Base-by-base conservation (phyloP, 2,888 invertebrate genomes). In the Caenorhabditis wallacei region DNA sequence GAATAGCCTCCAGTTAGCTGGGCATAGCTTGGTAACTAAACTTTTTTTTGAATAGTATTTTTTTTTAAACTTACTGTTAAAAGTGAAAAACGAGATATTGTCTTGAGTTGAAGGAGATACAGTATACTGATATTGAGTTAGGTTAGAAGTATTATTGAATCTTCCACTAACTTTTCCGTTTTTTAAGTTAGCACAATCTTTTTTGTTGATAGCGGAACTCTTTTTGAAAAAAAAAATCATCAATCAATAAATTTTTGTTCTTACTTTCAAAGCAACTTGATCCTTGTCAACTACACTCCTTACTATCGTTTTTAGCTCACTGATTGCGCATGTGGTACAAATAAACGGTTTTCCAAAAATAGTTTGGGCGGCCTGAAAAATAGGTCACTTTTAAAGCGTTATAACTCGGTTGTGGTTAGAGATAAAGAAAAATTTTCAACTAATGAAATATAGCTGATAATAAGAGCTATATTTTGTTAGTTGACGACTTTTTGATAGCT, bases 11-110 rank as follows among this genome's bases (percentile, higher is more conserved):
- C 70, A 71, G 3, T 22, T 0, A n/a, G 13, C 0, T 0, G 59
- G 59, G 10, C 70, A 71, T 0, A 8, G 16, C 48, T 48, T 59
- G 3, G 22, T n/a, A 2, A 30, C 70, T 71, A 51, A 48, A 70
- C 4, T 16, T 16, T 24, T 2, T 40, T 20, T 16, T 10, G 20
- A 18, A 54, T n/a, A 26, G 13, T 11, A 40, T 2, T 8, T 10
- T 2, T 13, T n/a, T 40, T 24, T 8, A n/a, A 10, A 18, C 40
- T 24, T 30, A 70, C 57, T 20, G 7, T 20, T 70, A 16, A 30
- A 48, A 8, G n/a, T 4, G 10, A 43, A 69, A 2, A 2, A 7
- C 69, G 35, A 57, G 0, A 16, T 11, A 2, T 1, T 0, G 35
- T 46, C 69, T 11, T 24, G 2, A 5, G 24, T 26, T 1, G n/a